Conservation (phyloP, 2,888 invertebrate genomes). For the Drosophila imparisetae region DNA sequence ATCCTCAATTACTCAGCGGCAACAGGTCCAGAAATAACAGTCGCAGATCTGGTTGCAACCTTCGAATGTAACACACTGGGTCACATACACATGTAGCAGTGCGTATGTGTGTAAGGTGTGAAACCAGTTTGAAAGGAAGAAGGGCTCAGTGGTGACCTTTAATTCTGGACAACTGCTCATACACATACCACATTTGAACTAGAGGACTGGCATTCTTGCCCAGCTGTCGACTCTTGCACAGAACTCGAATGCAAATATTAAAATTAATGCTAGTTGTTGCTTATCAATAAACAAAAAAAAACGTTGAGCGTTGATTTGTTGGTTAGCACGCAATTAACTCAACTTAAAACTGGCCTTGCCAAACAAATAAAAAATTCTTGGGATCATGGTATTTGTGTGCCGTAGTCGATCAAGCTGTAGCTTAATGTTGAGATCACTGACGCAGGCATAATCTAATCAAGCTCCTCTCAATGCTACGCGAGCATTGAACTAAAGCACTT, state of each 20-base stretch:
- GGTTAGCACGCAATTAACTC: conserved; percentile 55
- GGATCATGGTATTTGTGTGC: conserved; percentile 19
- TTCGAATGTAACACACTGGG: conserved; percentile 33
- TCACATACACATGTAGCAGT: conserved; percentile 28
- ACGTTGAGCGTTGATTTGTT: conserved; percentile 52
- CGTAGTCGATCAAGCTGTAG: conserved; percentile 10
- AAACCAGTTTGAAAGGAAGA: conserved; percentile 56
- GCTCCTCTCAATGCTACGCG: conserved; percentile 46
- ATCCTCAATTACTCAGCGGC: conserved; percentile 34
- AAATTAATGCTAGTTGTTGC: conserved; percentile 22
- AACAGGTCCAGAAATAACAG: conserved; percentile 21
- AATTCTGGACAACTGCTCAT: conserved; percentile 23
- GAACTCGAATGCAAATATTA: conserved; percentile 20
- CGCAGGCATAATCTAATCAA: conserved; percentile 35
- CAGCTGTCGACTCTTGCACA: conserved; percentile 11
- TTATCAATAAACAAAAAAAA: conserved; percentile 45
- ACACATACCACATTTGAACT: conserved; percentile 40
- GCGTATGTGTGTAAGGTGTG: conserved; percentile 8
- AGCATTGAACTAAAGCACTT: conserved; percentile 42
- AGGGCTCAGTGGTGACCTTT: conserved; percentile 52
- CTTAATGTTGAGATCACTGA: conserved; percentile 20
- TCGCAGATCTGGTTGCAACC: conserved; percentile 29
- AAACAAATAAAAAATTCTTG: conserved; percentile 8
- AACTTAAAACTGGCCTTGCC: conserved; percentile 43
- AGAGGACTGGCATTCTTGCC: conserved; percentile 24